These are phyloP conservation scores for Simalia tracyae DNA, from an alignment of 2,797 vertebrate genomes.

Conservation along the genomic window DNA sequence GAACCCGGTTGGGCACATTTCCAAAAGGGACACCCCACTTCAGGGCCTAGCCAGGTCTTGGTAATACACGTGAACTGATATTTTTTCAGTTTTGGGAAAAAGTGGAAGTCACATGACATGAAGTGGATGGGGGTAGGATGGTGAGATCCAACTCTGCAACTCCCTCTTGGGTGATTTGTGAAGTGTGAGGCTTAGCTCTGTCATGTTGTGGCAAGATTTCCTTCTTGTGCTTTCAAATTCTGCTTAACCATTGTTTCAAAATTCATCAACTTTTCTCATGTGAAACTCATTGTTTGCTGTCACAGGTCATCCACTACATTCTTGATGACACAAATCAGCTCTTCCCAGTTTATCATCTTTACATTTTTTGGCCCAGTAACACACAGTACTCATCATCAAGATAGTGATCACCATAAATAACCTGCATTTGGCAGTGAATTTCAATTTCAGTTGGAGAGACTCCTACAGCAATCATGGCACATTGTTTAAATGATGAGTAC, in stretches of 20 bases:
- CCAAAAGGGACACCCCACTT: too few relatives aligned
- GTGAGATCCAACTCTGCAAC: not conserved
- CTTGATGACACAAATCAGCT: not conserved
- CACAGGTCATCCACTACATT: not conserved
- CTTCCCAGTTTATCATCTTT: not conserved
- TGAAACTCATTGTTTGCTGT: not conserved
- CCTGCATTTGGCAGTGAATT: not conserved
- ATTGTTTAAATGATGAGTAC: not conserved
- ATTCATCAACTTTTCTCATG: not conserved
- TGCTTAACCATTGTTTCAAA: not conserved
- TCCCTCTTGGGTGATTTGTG: not conserved
- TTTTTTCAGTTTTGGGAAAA: not conserved
- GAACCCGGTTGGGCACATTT: too few relatives aligned
- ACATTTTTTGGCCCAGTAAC: not conserved
- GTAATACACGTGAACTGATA: not conserved
- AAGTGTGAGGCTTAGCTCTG: not conserved
- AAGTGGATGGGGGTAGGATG: not conserved
- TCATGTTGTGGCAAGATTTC: not conserved
- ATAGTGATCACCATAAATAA: not conserved
- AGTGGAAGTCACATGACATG: not conserved
- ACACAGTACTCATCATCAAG: not conserved
- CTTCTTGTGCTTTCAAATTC: not conserved
- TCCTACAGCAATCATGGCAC: not conserved
- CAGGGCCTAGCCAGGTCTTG: too few relatives aligned
- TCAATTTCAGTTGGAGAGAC: not conserved